Conservation (phyloP, 2,113 vertebrate genomes). For the Thryonomys swinderianus region DNA sequence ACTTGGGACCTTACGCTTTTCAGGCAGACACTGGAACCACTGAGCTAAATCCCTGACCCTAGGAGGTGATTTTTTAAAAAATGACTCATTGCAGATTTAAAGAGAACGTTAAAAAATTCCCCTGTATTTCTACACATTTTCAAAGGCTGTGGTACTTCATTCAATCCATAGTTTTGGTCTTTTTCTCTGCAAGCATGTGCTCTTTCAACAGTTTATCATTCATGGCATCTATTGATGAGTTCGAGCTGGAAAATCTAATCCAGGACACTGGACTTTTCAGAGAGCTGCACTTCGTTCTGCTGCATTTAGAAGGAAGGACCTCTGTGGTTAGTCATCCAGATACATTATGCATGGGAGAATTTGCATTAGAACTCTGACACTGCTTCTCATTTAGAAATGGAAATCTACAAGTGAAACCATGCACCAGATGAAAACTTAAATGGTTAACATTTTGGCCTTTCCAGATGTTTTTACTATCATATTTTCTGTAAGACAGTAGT, state of each 20-base stretch:
- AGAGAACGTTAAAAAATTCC: not conserved
- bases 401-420: slow-evolving; percentile 21
- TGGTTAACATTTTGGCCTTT: slow-evolving; percentile 29
- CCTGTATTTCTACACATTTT: not conserved
- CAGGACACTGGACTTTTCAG: not conserved
- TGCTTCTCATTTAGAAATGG: slow-evolving; percentile 45
- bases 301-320: slow-evolving; percentile 28
- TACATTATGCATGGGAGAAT: slow-evolving; percentile 55
- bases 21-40: too few species aligned
- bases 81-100: not conserved
- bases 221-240: not conserved
- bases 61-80: too few species aligned
- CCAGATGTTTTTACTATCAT: not conserved
- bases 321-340: slow-evolving; percentile 62
- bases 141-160: not conserved
- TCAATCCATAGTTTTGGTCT: not conserved
- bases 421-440: not conserved
- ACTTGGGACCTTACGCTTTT: too few species aligned
- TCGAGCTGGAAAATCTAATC: not conserved
- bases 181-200: not conserved
- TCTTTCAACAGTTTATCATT: slow-evolving; percentile 36
- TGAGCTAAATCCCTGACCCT: too few species aligned
- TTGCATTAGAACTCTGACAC: slow-evolving; percentile 38
- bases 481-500: slow-evolving; percentile 23
- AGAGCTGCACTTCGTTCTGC: slow-evolving; percentile 35